Evolutionary conservation across 2,113 vertebrate species (phyloP), one percentile per base, ranked within the genome.

Genomic region (Rhineura floridana): DNA sequence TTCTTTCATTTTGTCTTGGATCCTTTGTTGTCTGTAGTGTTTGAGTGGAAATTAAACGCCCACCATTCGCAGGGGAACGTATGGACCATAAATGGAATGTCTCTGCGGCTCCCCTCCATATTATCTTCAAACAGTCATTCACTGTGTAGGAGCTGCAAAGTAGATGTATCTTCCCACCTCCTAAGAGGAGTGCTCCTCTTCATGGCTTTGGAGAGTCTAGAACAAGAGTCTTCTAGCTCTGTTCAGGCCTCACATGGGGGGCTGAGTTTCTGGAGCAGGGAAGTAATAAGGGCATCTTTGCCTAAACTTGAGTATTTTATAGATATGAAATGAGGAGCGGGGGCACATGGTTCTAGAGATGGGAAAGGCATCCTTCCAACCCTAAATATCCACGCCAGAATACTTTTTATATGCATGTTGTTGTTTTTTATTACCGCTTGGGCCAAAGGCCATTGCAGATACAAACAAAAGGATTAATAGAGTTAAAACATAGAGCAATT

Each of bases 1-100:
- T 79, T 73, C 80, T 48, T 59, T 59, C 55, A 5, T 1, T 84
- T 73, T 83, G 33, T 36, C 7, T 73, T 67, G 4, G 79, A 75
- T 0, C 0, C 1, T 23, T 1, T 69, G 2, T 2, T 72, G 5
- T 86, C 48, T 55, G 3, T 1, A 70, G 63, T 39, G 8, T 79
- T 69, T 10, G 21, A 65, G 77, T 30, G 44, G 23, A 87, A 89
- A 72, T 72, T 42, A 76, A 4, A 25, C 77, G 4, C 19, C 33
- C 36, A 36, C 55, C 2, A 10, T 91, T 84, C 0, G 33, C 1
- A 39, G 2, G 1, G 30, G 13, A 79, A 36, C 0, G n/a, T 59
- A 59, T 5, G 0, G 81, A 33, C 25, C 6, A 82, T 0, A 3
- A 81, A 81, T 76, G 72, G 1, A 62, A 28, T 76, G 15, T 11